Conservation (phyloP, 2,888 invertebrate genomes). For the Drosophila mimetica region DNA sequence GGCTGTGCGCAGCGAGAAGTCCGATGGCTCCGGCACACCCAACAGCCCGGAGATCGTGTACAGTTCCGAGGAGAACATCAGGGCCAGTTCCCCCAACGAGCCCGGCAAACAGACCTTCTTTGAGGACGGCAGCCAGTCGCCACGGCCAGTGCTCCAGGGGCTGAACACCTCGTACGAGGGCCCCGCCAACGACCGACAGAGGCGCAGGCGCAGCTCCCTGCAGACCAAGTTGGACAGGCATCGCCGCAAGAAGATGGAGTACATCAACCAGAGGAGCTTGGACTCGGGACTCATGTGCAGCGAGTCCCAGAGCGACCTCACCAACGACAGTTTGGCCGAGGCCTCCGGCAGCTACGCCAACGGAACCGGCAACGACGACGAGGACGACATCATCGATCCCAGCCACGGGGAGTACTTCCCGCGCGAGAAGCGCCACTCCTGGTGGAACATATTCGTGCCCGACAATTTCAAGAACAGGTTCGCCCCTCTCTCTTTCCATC, state of each 20-base stretch:
- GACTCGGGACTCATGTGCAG: slow-evolving; percentile 59
- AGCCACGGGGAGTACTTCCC: slow-evolving; percentile 81
- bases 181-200: slow-evolving; percentile 80
- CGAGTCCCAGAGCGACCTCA: slow-evolving; percentile 67
- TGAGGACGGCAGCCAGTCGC: slow-evolving; percentile 78
- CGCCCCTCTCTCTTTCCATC: slow-evolving; percentile 27
- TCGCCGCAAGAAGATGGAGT: slow-evolving; percentile 83
- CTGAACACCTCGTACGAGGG: slow-evolving; percentile 67
- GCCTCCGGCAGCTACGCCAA: slow-evolving; percentile 57
- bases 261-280: slow-evolving; percentile 72
- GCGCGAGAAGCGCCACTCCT: slow-evolving; percentile 90
- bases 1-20: slow-evolving; percentile 83
- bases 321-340: slow-evolving; percentile 69
- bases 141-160: slow-evolving; percentile 71
- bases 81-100: slow-evolving; percentile 82
- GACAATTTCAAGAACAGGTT: slow-evolving; percentile 90
- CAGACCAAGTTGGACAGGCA: slow-evolving; percentile 84
- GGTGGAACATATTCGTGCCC: slow-evolving; percentile 95
- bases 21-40: slow-evolving; percentile 79
- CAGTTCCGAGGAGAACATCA: slow-evolving; percentile 81
- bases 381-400: slow-evolving; percentile 74
- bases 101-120: slow-evolving; percentile 79
- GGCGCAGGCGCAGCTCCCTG: slow-evolving; percentile 83
- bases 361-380: slow-evolving; percentile 57
- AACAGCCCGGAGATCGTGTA: slow-evolving; percentile 79